phyloP scores from a whole-genome alignment of 2,888 invertebrate species.

The Tenodera sinensis region DNA sequence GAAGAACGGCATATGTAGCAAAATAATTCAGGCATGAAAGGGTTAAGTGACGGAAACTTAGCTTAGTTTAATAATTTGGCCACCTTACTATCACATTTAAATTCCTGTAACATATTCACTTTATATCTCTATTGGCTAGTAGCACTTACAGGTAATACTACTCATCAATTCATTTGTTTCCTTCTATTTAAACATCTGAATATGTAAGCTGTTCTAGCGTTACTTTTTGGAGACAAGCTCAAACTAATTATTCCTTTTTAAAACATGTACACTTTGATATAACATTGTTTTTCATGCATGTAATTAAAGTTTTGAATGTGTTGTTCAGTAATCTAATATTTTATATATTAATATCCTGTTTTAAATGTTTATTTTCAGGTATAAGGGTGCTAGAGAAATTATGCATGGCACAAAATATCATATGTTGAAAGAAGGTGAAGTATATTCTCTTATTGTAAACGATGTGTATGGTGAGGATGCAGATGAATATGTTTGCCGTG shows the following conservation, averaged over 20 bases:
- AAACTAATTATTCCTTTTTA: background rate
- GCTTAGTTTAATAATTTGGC: too few species aligned
- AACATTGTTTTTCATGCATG: too few species aligned
- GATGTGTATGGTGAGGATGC: slow-evolving; percentile 97
- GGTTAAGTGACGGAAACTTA: too few species aligned
- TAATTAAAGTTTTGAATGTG: background rate
- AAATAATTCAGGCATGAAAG: too few species aligned
- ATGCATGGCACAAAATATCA: slow-evolving; percentile 88
- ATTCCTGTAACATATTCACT: too few species aligned
- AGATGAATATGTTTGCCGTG: slow-evolving; percentile 95
- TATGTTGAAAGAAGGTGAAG: slow-evolving; percentile 87
- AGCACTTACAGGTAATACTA: too few species aligned
- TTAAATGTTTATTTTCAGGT: slow-evolving; percentile 46
- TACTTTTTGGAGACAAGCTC: background rate
- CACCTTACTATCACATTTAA: too few species aligned
- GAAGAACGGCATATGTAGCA: too few species aligned
- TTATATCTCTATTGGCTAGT: too few species aligned
- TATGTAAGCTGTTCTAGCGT: too few species aligned
- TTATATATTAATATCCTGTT: background rate
- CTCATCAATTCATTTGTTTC: too few species aligned
- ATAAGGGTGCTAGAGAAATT: slow-evolving; percentile 96
- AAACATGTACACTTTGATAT: background rate
- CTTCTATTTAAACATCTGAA: too few species aligned
- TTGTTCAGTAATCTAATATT: background rate
- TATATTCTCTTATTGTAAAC: slow-evolving; percentile 80